phyloP scores from a whole-genome alignment of 2,888 invertebrate species.

The Bursaphelenchus okinawaensis region DNA sequence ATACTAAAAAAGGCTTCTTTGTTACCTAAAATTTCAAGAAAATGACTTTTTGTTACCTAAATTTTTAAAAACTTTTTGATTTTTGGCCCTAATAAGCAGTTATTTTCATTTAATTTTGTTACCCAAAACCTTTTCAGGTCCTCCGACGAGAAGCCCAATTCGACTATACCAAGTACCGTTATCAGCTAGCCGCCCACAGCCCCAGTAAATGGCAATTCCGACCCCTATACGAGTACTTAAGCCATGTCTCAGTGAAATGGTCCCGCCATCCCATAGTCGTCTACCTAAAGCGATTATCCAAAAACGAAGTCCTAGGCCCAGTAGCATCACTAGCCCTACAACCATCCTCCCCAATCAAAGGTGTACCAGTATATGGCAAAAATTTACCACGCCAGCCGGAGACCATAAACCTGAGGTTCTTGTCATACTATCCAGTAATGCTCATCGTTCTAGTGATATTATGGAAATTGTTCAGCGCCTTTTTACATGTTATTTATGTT shows the following conservation, averaged over 20 bases:
- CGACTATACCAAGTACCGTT: slow-evolving; percentile 1
- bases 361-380: slow-evolving; percentile 6
- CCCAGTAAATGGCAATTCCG: not conserved
- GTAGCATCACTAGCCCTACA: not conserved
- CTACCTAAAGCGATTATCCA: not conserved
- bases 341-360: not conserved
- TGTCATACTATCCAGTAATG: slow-evolving; percentile 8
- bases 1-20: too few species aligned
- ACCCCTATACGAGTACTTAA: not conserved
- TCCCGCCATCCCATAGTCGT: slow-evolving; percentile 6
- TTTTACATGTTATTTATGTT: too few species aligned
- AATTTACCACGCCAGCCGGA: slow-evolving; percentile 1
- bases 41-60: too few species aligned
- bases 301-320: slow-evolving; percentile 3
- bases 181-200: not conserved
- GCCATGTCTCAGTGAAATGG: not conserved
- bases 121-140: slow-evolving; percentile 2
- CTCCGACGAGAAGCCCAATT: not conserved
- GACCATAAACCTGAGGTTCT: slow-evolving; percentile 2
- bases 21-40: too few species aligned
- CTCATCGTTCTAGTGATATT: not conserved
- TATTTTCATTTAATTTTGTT: too few species aligned
- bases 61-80: too few species aligned
- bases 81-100: too few species aligned
- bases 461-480: not conserved